These are phyloP conservation scores for Tragulus kanchil DNA, from an alignment of 2,113 vertebrate species.

Conservation along the genomic window DNA sequence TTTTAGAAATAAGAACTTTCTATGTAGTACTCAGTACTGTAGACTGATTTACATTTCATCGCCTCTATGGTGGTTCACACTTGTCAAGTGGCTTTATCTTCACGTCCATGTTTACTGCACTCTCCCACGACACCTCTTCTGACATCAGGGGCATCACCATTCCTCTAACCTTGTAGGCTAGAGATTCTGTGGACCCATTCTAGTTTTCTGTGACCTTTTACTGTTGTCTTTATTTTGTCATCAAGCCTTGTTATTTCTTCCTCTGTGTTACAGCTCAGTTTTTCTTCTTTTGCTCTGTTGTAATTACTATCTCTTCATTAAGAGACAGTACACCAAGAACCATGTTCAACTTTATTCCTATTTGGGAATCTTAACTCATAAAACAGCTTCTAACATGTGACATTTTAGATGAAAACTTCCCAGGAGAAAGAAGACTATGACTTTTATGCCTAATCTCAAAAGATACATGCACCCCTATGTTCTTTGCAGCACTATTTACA, in stretches of 20 bases:
- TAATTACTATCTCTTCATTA: not conserved
- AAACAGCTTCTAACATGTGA: not conserved
- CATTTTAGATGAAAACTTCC: not conserved
- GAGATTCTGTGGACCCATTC: not conserved
- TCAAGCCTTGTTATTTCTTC: conserved; percentile 2
- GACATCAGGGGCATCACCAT: not conserved
- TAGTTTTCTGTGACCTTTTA: not conserved
- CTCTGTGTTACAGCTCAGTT: not conserved
- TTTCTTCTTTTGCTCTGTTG: not conserved
- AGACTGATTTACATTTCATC: not conserved
- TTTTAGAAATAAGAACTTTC: not conserved
- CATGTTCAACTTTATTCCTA: not conserved
- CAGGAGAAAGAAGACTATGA: not conserved
- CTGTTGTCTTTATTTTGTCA: not conserved
- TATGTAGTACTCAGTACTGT: not conserved
- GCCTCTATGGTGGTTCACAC: not conserved
- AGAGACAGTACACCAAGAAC: not conserved
- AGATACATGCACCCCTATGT: not conserved
- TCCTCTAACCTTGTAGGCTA: not conserved
- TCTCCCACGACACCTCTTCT: not conserved
- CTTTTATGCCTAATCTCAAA: not conserved
- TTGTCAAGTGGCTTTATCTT: not conserved
- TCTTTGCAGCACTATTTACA: not conserved
- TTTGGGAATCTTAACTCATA: not conserved
- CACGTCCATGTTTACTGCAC: not conserved